These are phyloP conservation scores for Molossus alvarezi DNA, from an alignment of 2,797 vertebrate species.

Conservation along the genomic window DNA sequence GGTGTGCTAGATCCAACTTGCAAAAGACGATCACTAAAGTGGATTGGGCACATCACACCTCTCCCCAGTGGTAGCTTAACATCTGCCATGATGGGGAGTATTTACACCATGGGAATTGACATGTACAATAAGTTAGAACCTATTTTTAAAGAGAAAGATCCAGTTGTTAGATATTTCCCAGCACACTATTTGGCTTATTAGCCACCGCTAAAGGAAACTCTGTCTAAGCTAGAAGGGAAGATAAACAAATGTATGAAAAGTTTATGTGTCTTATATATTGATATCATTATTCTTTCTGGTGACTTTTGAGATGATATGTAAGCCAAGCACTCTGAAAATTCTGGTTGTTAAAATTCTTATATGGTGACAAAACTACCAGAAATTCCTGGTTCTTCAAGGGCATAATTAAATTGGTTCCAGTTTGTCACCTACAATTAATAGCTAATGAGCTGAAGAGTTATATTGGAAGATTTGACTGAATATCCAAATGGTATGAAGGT, in stretches of 20 bases:
- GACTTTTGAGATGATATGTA: background rate
- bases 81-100: background rate
- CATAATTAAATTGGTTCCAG: slow-evolving; percentile 48
- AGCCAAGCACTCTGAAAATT: slow-evolving; percentile 7
- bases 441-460: slow-evolving; percentile 40
- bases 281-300: background rate
- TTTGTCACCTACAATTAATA: slow-evolving; percentile 49
- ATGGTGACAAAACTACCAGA: background rate
- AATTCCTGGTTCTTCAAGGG: background rate
- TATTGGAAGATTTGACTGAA: slow-evolving; percentile 47
- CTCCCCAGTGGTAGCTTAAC: background rate
- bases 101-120: background rate
- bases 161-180: background rate
- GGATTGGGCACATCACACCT: background rate
- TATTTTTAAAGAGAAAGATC: background rate
- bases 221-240: background rate
- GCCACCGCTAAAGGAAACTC: background rate
- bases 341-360: slow-evolving; percentile 33
- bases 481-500: slow-evolving; percentile 30
- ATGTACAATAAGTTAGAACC: background rate
- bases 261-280: background rate
- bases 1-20: background rate
- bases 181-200: background rate
- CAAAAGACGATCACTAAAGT: background rate
- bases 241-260: slow-evolving; percentile 2